Evolutionary conservation across 2,888 invertebrate species (phyloP).

Genomic region (Dendrolimus pini): DNA sequence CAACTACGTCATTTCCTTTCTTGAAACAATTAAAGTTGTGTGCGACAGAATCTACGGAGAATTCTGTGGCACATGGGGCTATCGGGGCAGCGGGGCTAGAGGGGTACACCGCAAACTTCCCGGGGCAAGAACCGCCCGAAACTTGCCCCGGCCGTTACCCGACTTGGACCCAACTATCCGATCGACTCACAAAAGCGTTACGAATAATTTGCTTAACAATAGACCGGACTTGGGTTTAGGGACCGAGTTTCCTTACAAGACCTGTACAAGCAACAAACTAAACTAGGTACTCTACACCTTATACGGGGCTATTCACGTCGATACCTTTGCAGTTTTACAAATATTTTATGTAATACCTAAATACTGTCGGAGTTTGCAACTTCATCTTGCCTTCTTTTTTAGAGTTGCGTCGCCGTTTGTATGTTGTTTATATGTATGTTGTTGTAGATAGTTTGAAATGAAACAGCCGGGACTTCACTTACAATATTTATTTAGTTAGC

Average conservation of each 20-base stretch:
- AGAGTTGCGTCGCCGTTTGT: too few relatives aligned
- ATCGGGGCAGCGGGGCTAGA: conserved; percentile 12
- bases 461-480: too few relatives aligned
- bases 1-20: conserved; percentile 25
- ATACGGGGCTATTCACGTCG: too few relatives aligned
- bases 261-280: conserved; percentile 4
- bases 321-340: too few relatives aligned
- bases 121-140: conserved; percentile 23
- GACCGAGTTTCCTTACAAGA: background rate
- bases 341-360: too few relatives aligned
- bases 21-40: conserved; percentile 57
- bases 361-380: too few relatives aligned
- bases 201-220: conserved; percentile 58
- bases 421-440: too few relatives aligned
- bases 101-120: conserved; percentile 33
- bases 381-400: too few relatives aligned
- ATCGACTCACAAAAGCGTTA: conserved; percentile 55
- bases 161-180: conserved; percentile 38
- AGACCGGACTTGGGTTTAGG: conserved; percentile 35
- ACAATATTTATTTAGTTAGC: too few relatives aligned
- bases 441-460: too few relatives aligned
- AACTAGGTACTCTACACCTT: too few relatives aligned
- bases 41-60: conserved; percentile 39
- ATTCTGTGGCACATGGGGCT: conserved; percentile 6
- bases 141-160: conserved; percentile 45